These are phyloP conservation scores for Melieria crassipennis DNA, from an alignment of 2,888 invertebrate genomes.

Conservation along the genomic window DNA sequence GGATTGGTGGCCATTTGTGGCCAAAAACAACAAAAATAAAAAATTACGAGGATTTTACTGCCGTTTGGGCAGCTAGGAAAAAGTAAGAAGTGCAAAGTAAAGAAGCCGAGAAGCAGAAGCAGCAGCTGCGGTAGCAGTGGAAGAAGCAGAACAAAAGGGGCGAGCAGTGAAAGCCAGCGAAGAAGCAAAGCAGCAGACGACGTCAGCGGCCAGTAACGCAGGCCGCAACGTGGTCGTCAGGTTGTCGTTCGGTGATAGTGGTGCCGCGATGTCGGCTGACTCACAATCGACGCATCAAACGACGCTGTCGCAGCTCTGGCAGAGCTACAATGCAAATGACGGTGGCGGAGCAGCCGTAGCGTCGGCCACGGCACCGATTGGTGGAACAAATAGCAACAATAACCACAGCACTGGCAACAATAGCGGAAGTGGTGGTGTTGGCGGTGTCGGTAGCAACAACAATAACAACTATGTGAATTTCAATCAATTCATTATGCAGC, in stretches of 20 bases:
- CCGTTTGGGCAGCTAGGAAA: neutral
- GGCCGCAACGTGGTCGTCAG: conserved; percentile 2
- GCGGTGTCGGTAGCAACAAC: conserved; percentile 1
- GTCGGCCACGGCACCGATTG: conserved; percentile 21
- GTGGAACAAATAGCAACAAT: conserved; percentile 8
- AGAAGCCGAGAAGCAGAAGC: neutral
- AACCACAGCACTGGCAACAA: neutral
- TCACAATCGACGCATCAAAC: conserved; percentile 33
- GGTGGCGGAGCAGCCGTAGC: neutral
- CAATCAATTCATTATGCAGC: conserved; percentile 64
- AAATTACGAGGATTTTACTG: neutral
- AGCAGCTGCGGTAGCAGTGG: conserved; percentile 43
- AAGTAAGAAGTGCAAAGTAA: conserved; percentile 9
- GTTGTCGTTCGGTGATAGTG: neutral
- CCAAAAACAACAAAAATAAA: conserved; percentile 35
- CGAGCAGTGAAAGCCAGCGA: neutral
- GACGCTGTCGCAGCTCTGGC: conserved; percentile 42
- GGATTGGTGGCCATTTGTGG: conserved; percentile 43
- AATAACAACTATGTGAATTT: conserved; percentile 64
- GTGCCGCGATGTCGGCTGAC: conserved; percentile 38
- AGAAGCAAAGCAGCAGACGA: conserved; percentile 27
- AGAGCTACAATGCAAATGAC: conserved; percentile 23
- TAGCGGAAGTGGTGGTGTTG: neutral
- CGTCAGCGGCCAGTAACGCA: conserved; percentile 12
- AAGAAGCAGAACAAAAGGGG: conserved; percentile 40